phyloP scores from a whole-genome alignment of 1,140 invertebrate species.

The Drosophila triauraria region DNA sequence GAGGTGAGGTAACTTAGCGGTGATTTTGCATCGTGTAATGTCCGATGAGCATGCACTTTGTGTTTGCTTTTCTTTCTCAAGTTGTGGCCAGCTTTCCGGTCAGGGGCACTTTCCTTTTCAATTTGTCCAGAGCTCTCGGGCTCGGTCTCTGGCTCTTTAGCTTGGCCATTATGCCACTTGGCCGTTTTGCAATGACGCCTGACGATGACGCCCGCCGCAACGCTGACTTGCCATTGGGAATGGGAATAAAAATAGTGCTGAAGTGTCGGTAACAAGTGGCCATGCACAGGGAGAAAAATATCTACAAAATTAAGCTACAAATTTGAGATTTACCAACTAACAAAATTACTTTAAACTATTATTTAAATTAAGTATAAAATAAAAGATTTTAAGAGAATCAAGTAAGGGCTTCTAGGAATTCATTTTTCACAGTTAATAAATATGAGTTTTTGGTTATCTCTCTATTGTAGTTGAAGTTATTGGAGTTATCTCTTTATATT shows the following conservation, averaged over 20 bases:
- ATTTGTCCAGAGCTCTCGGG: constrained; percentile 35
- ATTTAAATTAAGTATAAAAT: no score
- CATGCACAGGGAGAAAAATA: constrained; percentile 42
- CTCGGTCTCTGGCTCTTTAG: constrained; percentile 34
- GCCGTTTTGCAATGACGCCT: constrained; percentile 62
- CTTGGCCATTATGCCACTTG: constrained; percentile 74
- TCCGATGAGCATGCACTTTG: constrained; percentile 72
- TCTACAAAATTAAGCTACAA: not conserved
- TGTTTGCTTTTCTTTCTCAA: constrained; percentile 30
- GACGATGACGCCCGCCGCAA: constrained; percentile 2
- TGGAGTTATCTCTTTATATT: no score
- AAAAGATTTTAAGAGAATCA: no score
- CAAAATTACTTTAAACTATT: no score
- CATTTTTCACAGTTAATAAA: not conserved
- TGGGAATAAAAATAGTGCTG: constrained; percentile 16
- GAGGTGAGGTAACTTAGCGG: constrained; percentile 31
- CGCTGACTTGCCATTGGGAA: constrained; percentile 49
- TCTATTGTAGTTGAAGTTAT: no score
- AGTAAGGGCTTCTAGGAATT: no score
- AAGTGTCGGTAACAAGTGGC: constrained; percentile 58
- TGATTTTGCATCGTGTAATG: constrained; percentile 38
- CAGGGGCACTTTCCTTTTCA: constrained; percentile 82
- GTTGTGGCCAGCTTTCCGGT: constrained; percentile 60
- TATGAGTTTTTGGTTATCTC: not conserved
- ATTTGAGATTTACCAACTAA: no score